phyloP scores from a whole-genome alignment of 1,140 invertebrate genomes.

The Sycobia sp. region DNA sequence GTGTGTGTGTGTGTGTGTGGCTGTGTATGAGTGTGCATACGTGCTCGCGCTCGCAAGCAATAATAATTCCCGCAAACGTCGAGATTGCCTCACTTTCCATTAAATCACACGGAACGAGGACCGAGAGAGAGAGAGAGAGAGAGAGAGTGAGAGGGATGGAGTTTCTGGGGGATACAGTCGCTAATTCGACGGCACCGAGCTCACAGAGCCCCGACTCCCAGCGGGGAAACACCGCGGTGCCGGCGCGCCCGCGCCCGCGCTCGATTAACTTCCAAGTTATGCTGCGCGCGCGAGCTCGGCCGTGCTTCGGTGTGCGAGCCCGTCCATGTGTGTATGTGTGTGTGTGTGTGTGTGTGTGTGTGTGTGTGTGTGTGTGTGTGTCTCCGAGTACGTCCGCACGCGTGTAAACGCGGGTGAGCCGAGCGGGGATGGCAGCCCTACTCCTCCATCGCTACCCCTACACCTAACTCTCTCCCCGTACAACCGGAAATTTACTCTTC shows the following conservation, averaged over 20 bases:
- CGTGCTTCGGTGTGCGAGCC: neutral
- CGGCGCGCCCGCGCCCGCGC: conserved; percentile 24
- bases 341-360: too few relatives aligned
- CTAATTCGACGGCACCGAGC: conserved; percentile 41
- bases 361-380: too few relatives aligned
- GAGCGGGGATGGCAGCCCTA: too few relatives aligned
- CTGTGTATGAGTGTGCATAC: too few relatives aligned
- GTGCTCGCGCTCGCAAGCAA: too few relatives aligned
- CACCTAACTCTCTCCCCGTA: neutral
- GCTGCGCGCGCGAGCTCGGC: neutral
- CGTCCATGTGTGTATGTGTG: too few relatives aligned
- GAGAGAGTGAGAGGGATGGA: too few relatives aligned
- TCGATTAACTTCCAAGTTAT: conserved; percentile 42
- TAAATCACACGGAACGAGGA: conserved; percentile 46
- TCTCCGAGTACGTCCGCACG: too few relatives aligned
- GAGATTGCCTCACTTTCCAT: conserved; percentile 50
- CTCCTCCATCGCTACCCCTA: too few relatives aligned
- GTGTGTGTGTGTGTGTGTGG: too few relatives aligned
- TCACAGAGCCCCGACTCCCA: conserved; percentile 8
- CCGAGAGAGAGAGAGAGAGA: too few relatives aligned
- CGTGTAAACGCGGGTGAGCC: too few relatives aligned
- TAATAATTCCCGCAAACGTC: conserved; percentile 46
- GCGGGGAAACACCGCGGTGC: conserved; percentile 35
- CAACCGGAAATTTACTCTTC: conserved; percentile 17
- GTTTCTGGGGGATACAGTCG: conserved; percentile 24